Evolutionary conservation across 2,113 vertebrate species (phyloP), one percentile per base, ranked within the genome.

Genomic region (Nymphicus hollandicus): DNA sequence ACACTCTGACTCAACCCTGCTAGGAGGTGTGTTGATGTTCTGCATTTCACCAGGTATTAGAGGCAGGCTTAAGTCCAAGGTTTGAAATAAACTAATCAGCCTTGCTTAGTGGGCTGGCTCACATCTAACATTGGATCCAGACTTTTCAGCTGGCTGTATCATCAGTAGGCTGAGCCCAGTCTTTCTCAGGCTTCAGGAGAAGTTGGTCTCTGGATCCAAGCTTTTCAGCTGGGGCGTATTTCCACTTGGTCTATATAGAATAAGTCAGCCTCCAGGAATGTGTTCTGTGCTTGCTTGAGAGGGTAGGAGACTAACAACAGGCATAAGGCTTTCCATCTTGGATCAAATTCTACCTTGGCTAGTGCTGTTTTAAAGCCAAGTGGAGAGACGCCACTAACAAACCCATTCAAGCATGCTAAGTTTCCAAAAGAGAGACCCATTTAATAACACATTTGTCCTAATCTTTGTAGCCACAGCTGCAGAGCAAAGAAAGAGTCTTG

Each of bases 151-250:
- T 88, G 81, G 23, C 35, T 89, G 89, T 83, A 68, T 39, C 28
- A 69, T n/a, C 44, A 46, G 19, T 22, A 89, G 81, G 53, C 63
- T 88, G 58, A 91, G 63, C 68, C 17, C 64, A 74, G 41, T 63
- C 46, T 56, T 89, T 63, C 74, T 92, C 49, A 91, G 43, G 53
- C 37, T 82, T 82, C 74, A 89, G 79, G 50, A 88, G 90, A 93
- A 90, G 53, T 11, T 86, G 55, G 55, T 86, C 53, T 82, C 46
- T 70, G 35, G 35, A 68, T 93, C 64, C 58, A 95, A 80, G 28
- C 63, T 91, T 72, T 95, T 49, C 71, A 91, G 79, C 66, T 94
- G 66, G 25, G 37, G 28, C n/a, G 93, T 95, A 93, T 87, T 95
- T 96, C 89, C 25, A 63, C 58, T 80, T 70, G 8, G 55, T 72